phyloP scores from a whole-genome alignment of 1,140 invertebrate species.

The Achatina immaculata region DNA sequence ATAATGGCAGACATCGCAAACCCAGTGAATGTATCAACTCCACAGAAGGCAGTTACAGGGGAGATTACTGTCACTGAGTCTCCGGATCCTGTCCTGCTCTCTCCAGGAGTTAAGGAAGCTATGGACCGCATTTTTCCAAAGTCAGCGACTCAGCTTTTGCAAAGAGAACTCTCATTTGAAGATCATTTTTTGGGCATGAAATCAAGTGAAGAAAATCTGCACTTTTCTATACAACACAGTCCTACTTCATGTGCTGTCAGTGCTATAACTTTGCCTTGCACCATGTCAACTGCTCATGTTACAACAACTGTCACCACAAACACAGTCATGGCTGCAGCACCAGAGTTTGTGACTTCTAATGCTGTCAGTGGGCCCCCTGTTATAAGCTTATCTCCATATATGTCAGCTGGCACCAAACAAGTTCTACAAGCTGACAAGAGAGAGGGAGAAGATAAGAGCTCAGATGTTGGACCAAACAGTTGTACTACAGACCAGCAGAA shows the following conservation, averaged over 20 bases:
- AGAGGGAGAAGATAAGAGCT: not conserved
- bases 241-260: not conserved
- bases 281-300: not conserved
- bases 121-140: constrained; percentile 22
- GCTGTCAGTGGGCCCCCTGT: not conserved
- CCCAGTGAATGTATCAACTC: not conserved
- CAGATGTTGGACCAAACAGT: not conserved
- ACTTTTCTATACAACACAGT: not conserved
- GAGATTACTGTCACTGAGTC: not conserved
- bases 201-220: not conserved
- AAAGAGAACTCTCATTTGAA: not conserved
- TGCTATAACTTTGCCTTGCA: not conserved
- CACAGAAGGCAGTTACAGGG: not conserved
- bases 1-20: constrained; percentile 12
- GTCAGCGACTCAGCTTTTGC: not conserved
- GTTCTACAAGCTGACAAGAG: not conserved
- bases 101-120: constrained; percentile 20
- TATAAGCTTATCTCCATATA: not conserved
- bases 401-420: not conserved
- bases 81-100: not conserved
- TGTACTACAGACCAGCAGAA: not conserved
- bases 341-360: not conserved
- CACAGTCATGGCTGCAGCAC: not conserved
- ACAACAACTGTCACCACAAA: not conserved
- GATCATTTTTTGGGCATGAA: constrained; percentile 1